Evolutionary conservation across 2,888 invertebrate genomes (phyloP), one percentile per base, ranked within the genome.

Genomic region (Ennomos fuscantarius): DNA sequence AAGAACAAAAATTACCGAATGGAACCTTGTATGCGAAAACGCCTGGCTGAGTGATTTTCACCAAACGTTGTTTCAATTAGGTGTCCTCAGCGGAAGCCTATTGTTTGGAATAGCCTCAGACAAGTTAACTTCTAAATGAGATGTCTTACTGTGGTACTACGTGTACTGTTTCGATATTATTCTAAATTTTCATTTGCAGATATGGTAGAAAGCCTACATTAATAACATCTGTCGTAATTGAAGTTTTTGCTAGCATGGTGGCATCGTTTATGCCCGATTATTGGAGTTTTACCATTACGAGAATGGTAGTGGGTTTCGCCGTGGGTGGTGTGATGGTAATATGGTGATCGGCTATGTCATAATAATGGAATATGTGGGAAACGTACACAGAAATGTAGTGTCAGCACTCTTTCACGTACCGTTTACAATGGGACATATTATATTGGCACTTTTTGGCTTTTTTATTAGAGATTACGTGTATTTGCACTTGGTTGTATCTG

Each of bases 261-360:
- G 94, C 95, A 40, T 95, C 96, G 0, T 89, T 95, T 63, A 93
- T 95, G 1, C 95, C 96, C 1, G 94, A 94, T 63, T 91, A 71
- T 67, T 92, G 92, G 91, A 84, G 85, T 70, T 96, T 96, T 74
- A 93, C 96, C 24, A 61, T 95, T 0, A 84, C 95, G 46, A 73
- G 96, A 73, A 95, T 96, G 79, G 71, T 96, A 15, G 92, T 95
- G 33, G 96, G 96, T 0, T 82, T 95, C 48, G 94, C 96, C n/a
- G 95, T 96, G 1, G 96, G 96, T 35, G 97, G 97, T 12, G 94
- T 96, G 0, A 94, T 96, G 95, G 94, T 96, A 11, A 72, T 87
- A 94, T 96, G 95, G 94, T 96, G 11, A 72, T 87, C 11, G 81
- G 86, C 12, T 91, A 87, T 66, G 91, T 92, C 2, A 84, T 95